A percentile compares a stretch with the other conserved stretches of the same genome.
phyloP scores from a whole-genome alignment of 2,797 vertebrate genomes.

The Parambassis ranga region DNA sequence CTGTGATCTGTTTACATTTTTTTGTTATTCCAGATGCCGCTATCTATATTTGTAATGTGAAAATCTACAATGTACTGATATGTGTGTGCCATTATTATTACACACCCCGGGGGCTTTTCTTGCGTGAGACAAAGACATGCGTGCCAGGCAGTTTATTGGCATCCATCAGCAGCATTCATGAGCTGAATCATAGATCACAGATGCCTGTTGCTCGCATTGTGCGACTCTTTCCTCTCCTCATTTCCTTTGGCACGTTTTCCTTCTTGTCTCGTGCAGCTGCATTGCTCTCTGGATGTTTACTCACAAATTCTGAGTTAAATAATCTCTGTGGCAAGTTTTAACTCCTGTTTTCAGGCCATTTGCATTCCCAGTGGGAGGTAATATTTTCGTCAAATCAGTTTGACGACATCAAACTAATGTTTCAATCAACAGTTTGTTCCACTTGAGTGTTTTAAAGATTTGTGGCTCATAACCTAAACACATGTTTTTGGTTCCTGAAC shows the following conservation, averaged over 20 bases:
- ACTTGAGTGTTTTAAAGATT: neutral
- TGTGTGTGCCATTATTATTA: neutral
- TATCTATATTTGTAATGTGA: too few relatives aligned
- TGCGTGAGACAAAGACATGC: neutral
- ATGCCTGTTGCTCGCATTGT: constrained; percentile 22
- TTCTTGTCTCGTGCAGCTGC: neutral
- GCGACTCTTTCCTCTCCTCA: neutral
- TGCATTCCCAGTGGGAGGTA: constrained; percentile 3
- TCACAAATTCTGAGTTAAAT: constrained; percentile 8
- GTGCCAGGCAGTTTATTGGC: neutral
- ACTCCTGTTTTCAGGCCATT: constrained; percentile 17
- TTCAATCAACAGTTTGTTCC: constrained; percentile 9
- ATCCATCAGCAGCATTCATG: constrained; percentile 19
- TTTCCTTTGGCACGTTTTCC: constrained; percentile 10
- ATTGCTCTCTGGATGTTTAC: constrained; percentile 16
- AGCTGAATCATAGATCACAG: constrained; percentile 18
- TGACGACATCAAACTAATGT: constrained; percentile 9
- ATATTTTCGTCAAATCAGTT: constrained; percentile 13
- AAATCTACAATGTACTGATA: neutral
- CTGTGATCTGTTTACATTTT: too few relatives aligned
- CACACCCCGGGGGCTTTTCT: neutral
- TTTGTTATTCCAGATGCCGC: too few relatives aligned
- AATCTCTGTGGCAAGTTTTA: constrained; percentile 6
- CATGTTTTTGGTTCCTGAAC: neutral
- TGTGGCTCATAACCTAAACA: constrained; percentile 10